phyloP scores from a whole-genome alignment of 2,113 vertebrate species.

The Oncorhynchus kisutch region DNA sequence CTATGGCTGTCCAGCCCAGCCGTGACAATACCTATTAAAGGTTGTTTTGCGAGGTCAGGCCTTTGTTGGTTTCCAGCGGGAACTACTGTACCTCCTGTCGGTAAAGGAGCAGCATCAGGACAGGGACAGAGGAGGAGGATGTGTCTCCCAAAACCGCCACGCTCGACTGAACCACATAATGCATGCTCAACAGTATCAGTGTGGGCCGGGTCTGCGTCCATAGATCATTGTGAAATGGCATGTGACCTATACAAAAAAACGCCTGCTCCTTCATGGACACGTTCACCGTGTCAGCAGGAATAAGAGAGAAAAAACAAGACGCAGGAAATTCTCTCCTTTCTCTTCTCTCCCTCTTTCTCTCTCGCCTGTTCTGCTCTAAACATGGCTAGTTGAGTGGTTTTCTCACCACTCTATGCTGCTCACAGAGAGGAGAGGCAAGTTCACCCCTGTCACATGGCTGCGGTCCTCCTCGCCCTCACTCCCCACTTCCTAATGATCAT shows the following conservation, averaged over 20 bases:
- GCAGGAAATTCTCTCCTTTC: slow-evolving; percentile 52
- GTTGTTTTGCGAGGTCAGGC: no score
- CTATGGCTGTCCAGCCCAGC: no score
- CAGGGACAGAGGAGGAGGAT: not conserved
- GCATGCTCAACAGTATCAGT: slow-evolving; percentile 69
- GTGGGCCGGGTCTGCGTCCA: slow-evolving; percentile 59
- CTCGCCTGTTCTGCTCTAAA: slow-evolving; percentile 31
- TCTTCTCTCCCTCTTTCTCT: slow-evolving; percentile 35
- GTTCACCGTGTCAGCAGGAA: slow-evolving; percentile 72
- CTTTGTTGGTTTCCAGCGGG: no score
- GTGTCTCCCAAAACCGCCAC: slow-evolving; percentile 46
- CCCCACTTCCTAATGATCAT: slow-evolving; percentile 66
- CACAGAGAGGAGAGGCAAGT: slow-evolving; percentile 35
- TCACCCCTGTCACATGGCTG: slow-evolving; percentile 39
- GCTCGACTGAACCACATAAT: slow-evolving; percentile 65
- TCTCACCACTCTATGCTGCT: no score
- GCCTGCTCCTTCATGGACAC: slow-evolving; percentile 46
- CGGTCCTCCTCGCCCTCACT: slow-evolving; percentile 44
- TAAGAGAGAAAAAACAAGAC: slow-evolving; percentile 56
- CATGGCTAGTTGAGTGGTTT: no score
- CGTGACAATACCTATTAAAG: no score
- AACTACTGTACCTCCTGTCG: no score
- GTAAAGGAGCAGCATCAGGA: not conserved
- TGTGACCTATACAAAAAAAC: slow-evolving; percentile 65
- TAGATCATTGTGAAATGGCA: slow-evolving; percentile 74